phyloP scores from a whole-genome alignment of 2,113 vertebrate genomes.

The Petroica traversi region DNA sequence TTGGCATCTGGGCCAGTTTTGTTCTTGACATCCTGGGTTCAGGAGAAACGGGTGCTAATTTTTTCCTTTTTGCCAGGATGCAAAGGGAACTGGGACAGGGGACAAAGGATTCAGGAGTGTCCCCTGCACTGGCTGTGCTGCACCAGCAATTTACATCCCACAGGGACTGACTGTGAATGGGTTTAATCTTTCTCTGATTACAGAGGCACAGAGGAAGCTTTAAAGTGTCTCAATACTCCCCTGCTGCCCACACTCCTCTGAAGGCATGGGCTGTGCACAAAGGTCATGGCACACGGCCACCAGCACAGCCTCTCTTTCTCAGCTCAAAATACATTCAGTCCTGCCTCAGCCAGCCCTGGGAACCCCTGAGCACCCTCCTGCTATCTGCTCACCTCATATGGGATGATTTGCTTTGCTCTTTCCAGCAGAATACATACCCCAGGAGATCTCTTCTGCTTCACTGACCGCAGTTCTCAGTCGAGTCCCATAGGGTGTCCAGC shows the following conservation, averaged over 20 bases:
- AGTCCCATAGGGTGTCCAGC: background rate
- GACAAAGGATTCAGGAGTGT: background rate
- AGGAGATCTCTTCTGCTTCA: background rate
- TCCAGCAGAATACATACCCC: background rate
- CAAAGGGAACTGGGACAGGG: background rate
- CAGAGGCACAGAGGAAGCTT: background rate
- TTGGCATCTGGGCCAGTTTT: background rate
- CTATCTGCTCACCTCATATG: accelerated
- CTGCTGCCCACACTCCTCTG: background rate
- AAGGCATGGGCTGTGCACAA: accelerated
- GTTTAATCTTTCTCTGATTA: background rate
- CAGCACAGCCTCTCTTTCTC: background rate
- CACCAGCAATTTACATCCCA: background rate
- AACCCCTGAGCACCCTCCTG: background rate
- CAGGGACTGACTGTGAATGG: background rate
- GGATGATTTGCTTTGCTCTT: background rate
- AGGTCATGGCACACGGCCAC: background rate
- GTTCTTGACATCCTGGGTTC: background rate
- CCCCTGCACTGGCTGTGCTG: background rate
- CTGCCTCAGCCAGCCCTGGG: background rate
- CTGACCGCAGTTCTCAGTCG: background rate
- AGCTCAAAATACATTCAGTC: background rate
- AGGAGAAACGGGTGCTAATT: background rate
- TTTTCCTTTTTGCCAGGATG: background rate
- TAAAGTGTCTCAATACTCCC: background rate